These are phyloP conservation scores for Pogoniulus pusillus DNA, from an alignment of 2,797 vertebrate genomes.

Conservation along the genomic window DNA sequence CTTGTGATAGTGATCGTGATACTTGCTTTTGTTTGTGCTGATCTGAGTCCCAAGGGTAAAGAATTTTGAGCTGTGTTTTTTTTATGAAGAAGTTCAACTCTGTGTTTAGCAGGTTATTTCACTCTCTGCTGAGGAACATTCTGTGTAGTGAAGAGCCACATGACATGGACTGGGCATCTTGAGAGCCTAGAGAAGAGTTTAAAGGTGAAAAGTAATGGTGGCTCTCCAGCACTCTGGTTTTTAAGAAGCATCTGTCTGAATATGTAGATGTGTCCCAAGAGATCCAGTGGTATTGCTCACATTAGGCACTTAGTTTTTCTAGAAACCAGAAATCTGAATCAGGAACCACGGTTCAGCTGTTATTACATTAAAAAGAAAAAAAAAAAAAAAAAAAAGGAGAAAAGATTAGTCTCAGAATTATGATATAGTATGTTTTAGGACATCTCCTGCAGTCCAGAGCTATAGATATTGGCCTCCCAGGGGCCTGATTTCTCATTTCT, in stretches of 20 bases:
- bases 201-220: background rate
- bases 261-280: background rate
- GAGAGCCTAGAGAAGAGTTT: background rate
- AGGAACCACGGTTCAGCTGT: background rate
- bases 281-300: background rate
- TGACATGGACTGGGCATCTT: fast-evolving
- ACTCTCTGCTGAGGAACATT: background rate
- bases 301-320: background rate
- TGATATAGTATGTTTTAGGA: background rate
- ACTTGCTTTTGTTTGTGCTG: background rate
- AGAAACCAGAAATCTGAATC: background rate
- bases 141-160: background rate
- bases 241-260: background rate
- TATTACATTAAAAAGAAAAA: background rate
- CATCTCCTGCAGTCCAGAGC: background rate
- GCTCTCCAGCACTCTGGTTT: background rate
- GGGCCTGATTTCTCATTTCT: background rate
- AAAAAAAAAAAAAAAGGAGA: background rate
- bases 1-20: fast-evolving
- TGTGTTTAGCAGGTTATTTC: background rate
- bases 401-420: background rate
- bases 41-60: background rate
- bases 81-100: background rate
- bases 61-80: background rate
- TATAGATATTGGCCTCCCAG: background rate